Evolutionary conservation across 2,888 invertebrate genomes (phyloP).

Genomic region (Eupithecia vulgata): DNA sequence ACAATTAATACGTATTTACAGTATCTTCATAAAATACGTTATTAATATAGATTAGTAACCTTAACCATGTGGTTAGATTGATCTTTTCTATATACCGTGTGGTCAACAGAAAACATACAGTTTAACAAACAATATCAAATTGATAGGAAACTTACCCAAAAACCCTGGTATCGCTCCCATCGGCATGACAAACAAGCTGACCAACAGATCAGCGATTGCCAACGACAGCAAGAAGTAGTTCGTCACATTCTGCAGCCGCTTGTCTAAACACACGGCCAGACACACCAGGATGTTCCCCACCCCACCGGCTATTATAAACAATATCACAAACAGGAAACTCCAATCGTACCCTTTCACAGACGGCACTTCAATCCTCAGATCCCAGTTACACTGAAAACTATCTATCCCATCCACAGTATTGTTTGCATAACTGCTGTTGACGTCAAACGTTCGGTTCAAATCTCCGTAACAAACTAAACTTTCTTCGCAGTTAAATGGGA

Average conservation of each 20-base stretch:
- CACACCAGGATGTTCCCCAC: slow-evolving; percentile 97
- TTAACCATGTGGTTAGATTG: no score
- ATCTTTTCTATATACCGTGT: no score
- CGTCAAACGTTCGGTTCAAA: slow-evolving; percentile 68
- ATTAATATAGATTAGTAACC: no score
- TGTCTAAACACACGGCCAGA: slow-evolving; percentile 95
- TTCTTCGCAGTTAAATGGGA: slow-evolving; percentile 71
- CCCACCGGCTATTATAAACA: slow-evolving; percentile 94
- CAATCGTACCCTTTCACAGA: slow-evolving; percentile 86
- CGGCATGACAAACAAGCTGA: slow-evolving; percentile 98
- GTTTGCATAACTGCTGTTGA: slow-evolving; percentile 38
- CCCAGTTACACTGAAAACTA: slow-evolving; percentile 72
- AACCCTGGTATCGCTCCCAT: slow-evolving; percentile 96
- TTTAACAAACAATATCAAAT: background rate
- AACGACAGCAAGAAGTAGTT: slow-evolving; percentile 97
- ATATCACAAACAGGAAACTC: slow-evolving; percentile 92
- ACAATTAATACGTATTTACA: no score
- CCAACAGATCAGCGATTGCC: slow-evolving; percentile 96
- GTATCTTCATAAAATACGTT: no score
- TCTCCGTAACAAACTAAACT: slow-evolving; percentile 67
- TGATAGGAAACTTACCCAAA: slow-evolving; percentile 88
- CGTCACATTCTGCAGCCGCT: slow-evolving; percentile 95
- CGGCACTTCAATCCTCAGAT: slow-evolving; percentile 55
- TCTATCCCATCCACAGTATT: slow-evolving; percentile 54
- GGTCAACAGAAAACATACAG: background rate